These are phyloP conservation scores for Bombylius discolor DNA, from an alignment of 2,888 invertebrate species.

Conservation along the genomic window DNA sequence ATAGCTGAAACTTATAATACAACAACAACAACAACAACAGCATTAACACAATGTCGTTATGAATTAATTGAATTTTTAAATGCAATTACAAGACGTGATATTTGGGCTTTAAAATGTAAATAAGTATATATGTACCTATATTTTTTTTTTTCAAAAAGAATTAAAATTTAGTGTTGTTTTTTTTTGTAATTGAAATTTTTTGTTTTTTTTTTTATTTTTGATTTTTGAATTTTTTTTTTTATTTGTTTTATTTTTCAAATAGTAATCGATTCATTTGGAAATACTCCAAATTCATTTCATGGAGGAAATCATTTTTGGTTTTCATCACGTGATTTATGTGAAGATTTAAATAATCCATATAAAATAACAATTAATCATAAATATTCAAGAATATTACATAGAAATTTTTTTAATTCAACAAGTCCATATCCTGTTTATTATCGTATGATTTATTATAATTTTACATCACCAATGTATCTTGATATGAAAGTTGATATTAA, in stretches of 20 bases:
- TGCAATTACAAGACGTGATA: constrained; percentile 16
- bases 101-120: constrained; percentile 25
- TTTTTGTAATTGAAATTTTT: too few species aligned
- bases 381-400: background rate
- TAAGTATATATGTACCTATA: too few species aligned
- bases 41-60: constrained; percentile 17
- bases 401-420: constrained; percentile 19
- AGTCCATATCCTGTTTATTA: constrained; percentile 21
- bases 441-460: constrained; percentile 23
- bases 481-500: constrained; percentile 23
- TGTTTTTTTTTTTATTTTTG: too few species aligned
- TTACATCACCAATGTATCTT: constrained; percentile 21
- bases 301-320: constrained; percentile 29
- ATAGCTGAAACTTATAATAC: background rate
- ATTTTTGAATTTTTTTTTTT: too few species aligned
- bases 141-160: too few species aligned
- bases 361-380: constrained; percentile 10
- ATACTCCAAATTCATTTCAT: constrained; percentile 19
- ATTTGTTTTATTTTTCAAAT: background rate
- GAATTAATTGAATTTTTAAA: constrained; percentile 21
- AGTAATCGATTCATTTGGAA: constrained; percentile 25
- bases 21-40: background rate
- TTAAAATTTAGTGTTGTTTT: too few species aligned
- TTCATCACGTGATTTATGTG: constrained; percentile 20
- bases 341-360: constrained; percentile 22